Base-by-base conservation (phyloP, 2,113 vertebrate genomes). In the Forbesichthys papilliferus region DNA sequence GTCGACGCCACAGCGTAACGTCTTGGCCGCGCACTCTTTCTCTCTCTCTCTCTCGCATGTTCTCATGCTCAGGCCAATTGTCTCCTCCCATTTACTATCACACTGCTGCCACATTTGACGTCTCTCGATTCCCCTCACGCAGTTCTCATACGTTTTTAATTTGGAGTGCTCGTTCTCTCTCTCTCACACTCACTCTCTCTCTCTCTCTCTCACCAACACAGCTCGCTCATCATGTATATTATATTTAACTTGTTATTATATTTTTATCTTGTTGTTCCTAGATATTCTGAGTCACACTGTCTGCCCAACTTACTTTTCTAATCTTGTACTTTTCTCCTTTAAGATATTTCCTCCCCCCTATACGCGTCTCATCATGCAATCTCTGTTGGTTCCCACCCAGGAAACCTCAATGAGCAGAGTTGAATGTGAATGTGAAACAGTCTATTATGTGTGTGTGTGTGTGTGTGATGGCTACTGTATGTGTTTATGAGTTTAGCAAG, bases 61-160 rank as follows among this genome's bases (percentile, higher is more conserved):
- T 68, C 63, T 46, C 48, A 61, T 69, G 5, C 36, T 42, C 36
- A 42, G 36, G 36, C 63, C 71, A 74, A 49, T 64, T 70, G 20
- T 61, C 60, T 48, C 51, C 51, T 34, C 3, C 52, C 18, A 56
- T 68, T 76, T 78, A 78, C 80, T 68, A 67, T 71, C 77, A 64
- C 61, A 56, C 72, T 67, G 52, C 69, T 76, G 70, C 48, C 73
- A 60, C 57, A 64, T 59, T 58, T 67, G 59, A 49, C 51, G 36
- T 46, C 73, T 56, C 66, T 69, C 52, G 8, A 8, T 18, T 16
- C 16, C 20, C 6, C 14, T 13, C 5, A 9, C 42, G 6, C 14
- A 10, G 1, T 52, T 10, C 34, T 52, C 48, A 49, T 58, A 8
- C 33, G 18, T 4, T 53, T 27, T 52, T 75, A 64, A 12, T 53